Evolutionary conservation across 30 jellyfish, hydroid and myxozoan genomes (phyloP).

Genomic region (Phacellophora camtschatica): DNA sequence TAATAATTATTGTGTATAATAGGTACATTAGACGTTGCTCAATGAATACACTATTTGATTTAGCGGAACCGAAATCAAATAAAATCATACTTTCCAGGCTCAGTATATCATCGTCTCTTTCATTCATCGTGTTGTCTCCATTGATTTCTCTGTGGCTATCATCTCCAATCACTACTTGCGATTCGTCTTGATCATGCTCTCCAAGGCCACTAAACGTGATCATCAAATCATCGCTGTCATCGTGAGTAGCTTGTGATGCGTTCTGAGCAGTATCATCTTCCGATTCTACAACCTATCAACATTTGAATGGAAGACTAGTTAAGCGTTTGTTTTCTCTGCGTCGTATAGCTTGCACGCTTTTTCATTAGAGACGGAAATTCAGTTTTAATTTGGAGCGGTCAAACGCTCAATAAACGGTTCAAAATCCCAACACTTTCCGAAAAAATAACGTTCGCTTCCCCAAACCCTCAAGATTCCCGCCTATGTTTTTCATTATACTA

Average conservation of each 20-base stretch:
- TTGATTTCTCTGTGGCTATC: conserved; percentile 22
- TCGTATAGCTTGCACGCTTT: no score
- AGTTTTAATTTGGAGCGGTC: no score
- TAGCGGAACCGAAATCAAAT: neutral
- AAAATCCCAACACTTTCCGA: neutral
- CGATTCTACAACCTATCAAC: conserved; percentile 18
- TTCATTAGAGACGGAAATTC: no score
- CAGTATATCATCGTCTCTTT: conserved; percentile 36
- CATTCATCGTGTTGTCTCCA: conserved; percentile 37
- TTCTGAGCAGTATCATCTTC: conserved; percentile 37
- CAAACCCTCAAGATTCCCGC: no score
- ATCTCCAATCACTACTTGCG: conserved; percentile 1
- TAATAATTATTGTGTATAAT: no score
- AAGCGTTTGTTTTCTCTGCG: no score
- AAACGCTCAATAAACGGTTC: neutral
- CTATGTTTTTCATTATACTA: no score
- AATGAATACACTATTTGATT: neutral
- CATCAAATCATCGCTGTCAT: conserved; percentile 35
- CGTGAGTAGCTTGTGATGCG: conserved; percentile 1
- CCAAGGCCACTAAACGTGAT: conserved; percentile 63
- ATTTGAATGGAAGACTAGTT: neutral
- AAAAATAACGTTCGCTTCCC: no score
- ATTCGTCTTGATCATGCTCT: neutral
- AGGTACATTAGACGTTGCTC: no score
- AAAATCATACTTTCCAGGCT: conserved; percentile 31